phyloP scores from a whole-genome alignment of 2,797 vertebrate genomes.

The Astyanax mexicanus region DNA sequence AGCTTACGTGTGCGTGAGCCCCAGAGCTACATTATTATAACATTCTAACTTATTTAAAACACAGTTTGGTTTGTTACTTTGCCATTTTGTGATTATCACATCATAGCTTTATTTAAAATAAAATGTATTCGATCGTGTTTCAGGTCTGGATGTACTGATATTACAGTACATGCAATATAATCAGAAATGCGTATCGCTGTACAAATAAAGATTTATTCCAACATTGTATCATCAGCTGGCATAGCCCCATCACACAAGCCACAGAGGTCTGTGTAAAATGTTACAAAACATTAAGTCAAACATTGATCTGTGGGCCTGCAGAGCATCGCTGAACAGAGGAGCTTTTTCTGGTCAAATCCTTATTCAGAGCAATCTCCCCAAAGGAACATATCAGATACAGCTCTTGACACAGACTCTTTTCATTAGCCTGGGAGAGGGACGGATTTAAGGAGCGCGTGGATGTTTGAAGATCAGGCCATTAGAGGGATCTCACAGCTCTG shows the following conservation, averaged over 20 bases:
- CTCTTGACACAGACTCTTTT: conserved; percentile 42
- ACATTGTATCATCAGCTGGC: neutral
- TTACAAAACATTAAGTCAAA: neutral
- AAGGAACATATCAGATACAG: conserved; percentile 19
- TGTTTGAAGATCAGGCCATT: conserved; percentile 53
- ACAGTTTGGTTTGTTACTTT: too few species aligned
- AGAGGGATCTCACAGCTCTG: conserved; percentile 32
- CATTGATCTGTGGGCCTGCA: neutral
- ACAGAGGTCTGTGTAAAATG: neutral
- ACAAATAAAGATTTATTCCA: too few species aligned
- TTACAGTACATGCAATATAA: too few species aligned
- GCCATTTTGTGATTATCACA: too few species aligned
- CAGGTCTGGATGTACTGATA: too few species aligned
- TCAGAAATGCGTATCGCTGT: too few species aligned
- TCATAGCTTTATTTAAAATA: too few species aligned
- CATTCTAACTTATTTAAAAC: too few species aligned
- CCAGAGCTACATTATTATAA: too few species aligned
- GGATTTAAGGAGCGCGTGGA: conserved; percentile 37
- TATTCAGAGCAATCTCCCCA: conserved; percentile 10
- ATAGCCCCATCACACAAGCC: neutral
- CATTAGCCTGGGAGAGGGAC: conserved; percentile 28
- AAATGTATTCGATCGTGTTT: too few species aligned
- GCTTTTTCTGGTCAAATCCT: conserved; percentile 8
- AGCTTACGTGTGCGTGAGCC: too few species aligned
- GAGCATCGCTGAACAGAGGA: conserved; percentile 9